Base-by-base conservation (phyloP, 2,888 invertebrate species). In the Spisula solida region DNA sequence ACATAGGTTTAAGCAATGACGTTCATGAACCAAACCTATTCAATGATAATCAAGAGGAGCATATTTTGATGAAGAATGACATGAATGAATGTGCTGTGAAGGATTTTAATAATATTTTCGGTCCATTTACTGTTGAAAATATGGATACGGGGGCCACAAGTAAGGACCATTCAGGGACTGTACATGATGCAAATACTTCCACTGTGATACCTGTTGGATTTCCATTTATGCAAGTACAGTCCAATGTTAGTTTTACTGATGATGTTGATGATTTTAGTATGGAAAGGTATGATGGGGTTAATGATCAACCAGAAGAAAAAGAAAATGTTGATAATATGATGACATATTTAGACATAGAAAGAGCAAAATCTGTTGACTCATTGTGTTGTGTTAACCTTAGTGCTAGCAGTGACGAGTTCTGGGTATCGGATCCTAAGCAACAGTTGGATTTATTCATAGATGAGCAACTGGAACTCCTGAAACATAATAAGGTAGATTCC, bases 311-410 rank as follows among this genome's bases (percentile, higher is more conserved):
- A 10, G 80, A 51, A 80, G 48, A 48, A n/a, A 80, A 80, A 20
- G 80, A 80, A 80, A n/a, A 14, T 80, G 48, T 12, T 48, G 80
- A 48, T 48, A 78, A 47, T 78, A 66, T 66, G 60, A 66, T 56
- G 56, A 4, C 20, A 66, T 75, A 34, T 75, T 75, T 75, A 34
- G 34, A 75, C 16, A 75, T 75, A 75, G 75, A 75, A 75, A 75
- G 75, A 75, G 75, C 75, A 34, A 75, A 75, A 14, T 75, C 75
- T 1, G 34, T 75, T 4, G 75, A 75, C 34, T 75, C 75, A 75
- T 4, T 75, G 16, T 75, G 75, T 14, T 75, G 75, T 75, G 12
- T 75, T 16, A 75, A 75, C 31, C 25, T 75, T 2, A 75, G 75
- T 75, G 34, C 75, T 16, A 75, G 75, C 18, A 75, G 75, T 75